Percentiles rank a stretch among this genome's conserved stretches.
Conservation (phyloP, 2,888 invertebrate genomes). For the Orgyia antiqua region DNA sequence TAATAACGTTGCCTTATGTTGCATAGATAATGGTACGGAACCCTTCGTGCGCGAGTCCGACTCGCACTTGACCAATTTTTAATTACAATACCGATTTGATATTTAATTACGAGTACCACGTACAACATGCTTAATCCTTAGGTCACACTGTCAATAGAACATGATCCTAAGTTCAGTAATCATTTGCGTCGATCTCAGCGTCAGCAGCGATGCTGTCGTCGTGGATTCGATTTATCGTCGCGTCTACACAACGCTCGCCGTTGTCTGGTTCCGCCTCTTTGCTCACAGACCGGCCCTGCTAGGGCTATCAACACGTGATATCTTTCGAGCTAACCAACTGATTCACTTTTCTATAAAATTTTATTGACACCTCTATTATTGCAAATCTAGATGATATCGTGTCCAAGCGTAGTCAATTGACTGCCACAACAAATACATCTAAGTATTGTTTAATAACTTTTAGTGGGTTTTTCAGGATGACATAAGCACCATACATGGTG, state of each 20-base stretch:
- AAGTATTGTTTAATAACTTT: no score
- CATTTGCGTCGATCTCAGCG: conserved; percentile 49
- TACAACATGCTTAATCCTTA: no score
- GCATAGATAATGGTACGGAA: no score
- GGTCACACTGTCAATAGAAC: no score
- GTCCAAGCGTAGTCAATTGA: conserved; percentile 5
- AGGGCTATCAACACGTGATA: conserved; percentile 61
- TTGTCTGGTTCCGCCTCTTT: conserved; percentile 62
- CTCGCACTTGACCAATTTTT: no score
- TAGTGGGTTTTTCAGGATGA: no score
- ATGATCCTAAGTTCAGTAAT: conserved; percentile 52
- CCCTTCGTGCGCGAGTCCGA: no score
- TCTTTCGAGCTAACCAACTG: conserved; percentile 53
- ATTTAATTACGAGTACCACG: no score
- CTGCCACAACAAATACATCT: no score
- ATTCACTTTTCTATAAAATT: conserved; percentile 41
- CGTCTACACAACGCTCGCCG: conserved; percentile 51
- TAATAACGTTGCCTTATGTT: no score
- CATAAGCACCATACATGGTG: no score
- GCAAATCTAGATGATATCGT: conserved; percentile 24
- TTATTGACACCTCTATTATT: conserved; percentile 41
- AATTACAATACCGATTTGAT: no score
- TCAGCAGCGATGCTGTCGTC: conserved; percentile 59
- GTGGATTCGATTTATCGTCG: conserved; percentile 63
- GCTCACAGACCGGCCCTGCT: conserved; percentile 29